Evolutionary conservation across 2,113 vertebrate species (phyloP), one percentile per base, ranked within the genome.

Genomic region (Passerina amoena): DNA sequence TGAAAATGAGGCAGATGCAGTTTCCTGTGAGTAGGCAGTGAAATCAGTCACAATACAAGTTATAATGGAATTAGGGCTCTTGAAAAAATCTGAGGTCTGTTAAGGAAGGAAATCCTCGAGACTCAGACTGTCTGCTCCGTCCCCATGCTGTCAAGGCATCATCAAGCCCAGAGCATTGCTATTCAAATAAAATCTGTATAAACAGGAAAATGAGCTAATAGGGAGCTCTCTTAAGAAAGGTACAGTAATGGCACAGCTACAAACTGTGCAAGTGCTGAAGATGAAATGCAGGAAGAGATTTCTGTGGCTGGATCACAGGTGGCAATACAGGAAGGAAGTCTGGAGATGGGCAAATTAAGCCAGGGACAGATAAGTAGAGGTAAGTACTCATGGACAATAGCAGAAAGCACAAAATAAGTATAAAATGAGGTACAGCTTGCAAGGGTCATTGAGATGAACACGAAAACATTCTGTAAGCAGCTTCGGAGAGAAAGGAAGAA

Each of bases 121-220:
- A 6, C 12, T n/a, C 37, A 48, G 35, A 6, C 33, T 64, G 10
- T 31, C 33, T 69, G 12, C 33, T 51, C 1, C 0, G 1, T 57
- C 31, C 37, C n/a, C 0, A 0, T 5, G 17, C 30, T 70, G 37
- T 59, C 68, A 72, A 47, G 50, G 19, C 9, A 3, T 38, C 60
- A 14, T 31, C 79, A 56, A 63, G 79, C 38, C 56, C 60, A 37
- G 56, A 68, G 22, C 9, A 19, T 27, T 71, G 14, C 47, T 47
- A 18, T 60, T 59, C 65, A 64, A 72, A 81, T 19, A 7, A 86
- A 78, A 59, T 35, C 47, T 59, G 1, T 31, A 33, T 14, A 40
- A 64, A 82, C 79, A 71, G 40, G 11, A 68, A 82, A 44, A 51
- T 44, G 38, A 66, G 57, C 25, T 92, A 73, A 72, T 22, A 70